Conservation (phyloP, 2,797 vertebrate species). For the Ispidina lecontei region DNA sequence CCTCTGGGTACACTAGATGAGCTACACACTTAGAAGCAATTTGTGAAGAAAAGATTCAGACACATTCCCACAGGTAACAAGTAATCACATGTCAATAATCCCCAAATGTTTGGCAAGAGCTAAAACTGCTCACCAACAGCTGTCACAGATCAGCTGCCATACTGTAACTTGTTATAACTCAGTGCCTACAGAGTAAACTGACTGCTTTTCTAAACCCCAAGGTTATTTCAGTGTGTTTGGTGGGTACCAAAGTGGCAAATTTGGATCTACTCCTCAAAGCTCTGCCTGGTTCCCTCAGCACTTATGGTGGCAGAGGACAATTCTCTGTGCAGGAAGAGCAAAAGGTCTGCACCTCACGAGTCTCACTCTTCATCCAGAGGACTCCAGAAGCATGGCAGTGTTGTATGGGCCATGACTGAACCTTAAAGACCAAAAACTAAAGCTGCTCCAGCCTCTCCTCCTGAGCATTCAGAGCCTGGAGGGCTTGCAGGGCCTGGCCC, state of each 20-base stretch:
- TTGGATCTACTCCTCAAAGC: neutral
- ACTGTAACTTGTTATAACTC: neutral
- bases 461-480: neutral
- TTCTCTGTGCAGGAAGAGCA: neutral
- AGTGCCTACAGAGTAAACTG: neutral
- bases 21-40: neutral
- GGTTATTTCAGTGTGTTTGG: neutral
- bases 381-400: fast-evolving
- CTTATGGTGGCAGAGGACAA: neutral
- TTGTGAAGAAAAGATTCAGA: neutral
- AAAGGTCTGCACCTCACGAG: neutral
- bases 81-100: neutral
- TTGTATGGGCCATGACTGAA: neutral
- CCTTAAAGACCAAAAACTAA: too few relatives aligned
- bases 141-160: neutral
- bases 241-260: neutral
- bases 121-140: fast-evolving
- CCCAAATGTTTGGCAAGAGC: neutral
- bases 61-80: neutral
- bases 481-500: neutral
- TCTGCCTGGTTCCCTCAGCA: neutral
- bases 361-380: neutral
- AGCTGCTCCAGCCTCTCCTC: neutral
- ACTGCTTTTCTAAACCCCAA: neutral
- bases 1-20: neutral